These are phyloP conservation scores for Chaenocephalus aceratus DNA, from an alignment of 2,113 vertebrate genomes.

Conservation along the genomic window DNA sequence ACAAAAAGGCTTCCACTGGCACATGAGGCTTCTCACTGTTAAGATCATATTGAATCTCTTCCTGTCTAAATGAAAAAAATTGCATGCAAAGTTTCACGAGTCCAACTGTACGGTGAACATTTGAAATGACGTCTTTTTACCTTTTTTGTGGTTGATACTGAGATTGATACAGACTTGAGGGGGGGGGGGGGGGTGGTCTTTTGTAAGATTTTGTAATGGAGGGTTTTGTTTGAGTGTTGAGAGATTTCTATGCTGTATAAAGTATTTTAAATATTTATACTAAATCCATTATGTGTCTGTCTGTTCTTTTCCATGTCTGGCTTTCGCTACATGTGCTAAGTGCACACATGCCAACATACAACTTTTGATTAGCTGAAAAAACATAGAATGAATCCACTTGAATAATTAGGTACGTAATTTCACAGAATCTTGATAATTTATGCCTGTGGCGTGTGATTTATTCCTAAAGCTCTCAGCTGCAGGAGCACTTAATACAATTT, in stretches of 20 bases:
- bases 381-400: conserved; percentile 14
- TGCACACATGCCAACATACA: background rate
- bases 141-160: conserved; percentile 68
- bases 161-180: conserved; percentile 70
- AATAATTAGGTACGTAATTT: conserved; percentile 13
- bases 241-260: conserved; percentile 88
- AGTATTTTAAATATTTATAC: conserved; percentile 87
- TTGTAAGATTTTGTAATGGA: conserved; percentile 85
- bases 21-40: conserved; percentile 72
- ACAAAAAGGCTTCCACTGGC: conserved; percentile 61
- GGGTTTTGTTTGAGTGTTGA: conserved; percentile 76
- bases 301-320: conserved; percentile 62
- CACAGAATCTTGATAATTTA: conserved; percentile 23
- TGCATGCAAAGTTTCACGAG: conserved; percentile 80
- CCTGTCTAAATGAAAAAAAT: conserved; percentile 51
- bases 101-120: conserved; percentile 60
- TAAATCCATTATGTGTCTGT: conserved; percentile 69
- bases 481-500: conserved; percentile 8
- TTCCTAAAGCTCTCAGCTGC: conserved; percentile 17
- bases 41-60: conserved; percentile 48
- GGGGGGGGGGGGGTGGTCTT: conserved; percentile 65
- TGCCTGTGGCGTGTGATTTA: conserved; percentile 11
- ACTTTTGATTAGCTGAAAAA: background rate
- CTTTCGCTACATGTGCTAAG: background rate
- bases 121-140: conserved; percentile 78